Percentiles rank a stretch among this genome's conserved stretches.
These are phyloP conservation scores for Apis dorsata DNA, from an alignment of 1,140 invertebrate species.

Conservation along the genomic window DNA sequence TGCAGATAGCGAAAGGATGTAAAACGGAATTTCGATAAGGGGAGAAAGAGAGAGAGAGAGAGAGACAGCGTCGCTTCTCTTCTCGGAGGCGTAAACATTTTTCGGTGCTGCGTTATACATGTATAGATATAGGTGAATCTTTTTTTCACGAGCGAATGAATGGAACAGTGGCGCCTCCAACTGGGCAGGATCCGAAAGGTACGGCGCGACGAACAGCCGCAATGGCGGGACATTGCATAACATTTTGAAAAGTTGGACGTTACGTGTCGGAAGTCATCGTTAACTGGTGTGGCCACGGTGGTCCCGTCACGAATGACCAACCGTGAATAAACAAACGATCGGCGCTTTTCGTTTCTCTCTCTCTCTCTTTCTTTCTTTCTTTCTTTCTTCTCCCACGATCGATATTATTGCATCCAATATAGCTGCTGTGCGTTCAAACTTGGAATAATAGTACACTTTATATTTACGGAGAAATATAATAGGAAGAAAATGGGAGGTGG, in stretches of 20 bases:
- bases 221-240: conserved; percentile 41
- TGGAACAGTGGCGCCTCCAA: conserved; percentile 40
- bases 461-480: not conserved
- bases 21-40: not conserved
- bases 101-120: too few species aligned
- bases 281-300: conserved; percentile 25
- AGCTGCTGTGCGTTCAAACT: too few species aligned
- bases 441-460: too few species aligned
- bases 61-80: too few species aligned
- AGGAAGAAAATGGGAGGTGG: not conserved
- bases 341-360: not conserved
- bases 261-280: conserved; percentile 55
- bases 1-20: not conserved
- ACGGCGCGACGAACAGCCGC: conserved; percentile 29
- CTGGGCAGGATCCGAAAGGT: conserved; percentile 28
- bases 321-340: conserved; percentile 54
- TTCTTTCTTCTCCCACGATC: too few species aligned
- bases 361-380: not conserved
- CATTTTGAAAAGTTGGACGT: conserved; percentile 48
- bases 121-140: too few species aligned
- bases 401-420: too few species aligned
- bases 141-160: not conserved
- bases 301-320: conserved; percentile 51
- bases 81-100: not conserved
- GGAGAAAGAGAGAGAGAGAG: too few species aligned